Evolutionary conservation across 2,113 vertebrate genomes (phyloP).

Genomic region (Burhinus oedicnemus): DNA sequence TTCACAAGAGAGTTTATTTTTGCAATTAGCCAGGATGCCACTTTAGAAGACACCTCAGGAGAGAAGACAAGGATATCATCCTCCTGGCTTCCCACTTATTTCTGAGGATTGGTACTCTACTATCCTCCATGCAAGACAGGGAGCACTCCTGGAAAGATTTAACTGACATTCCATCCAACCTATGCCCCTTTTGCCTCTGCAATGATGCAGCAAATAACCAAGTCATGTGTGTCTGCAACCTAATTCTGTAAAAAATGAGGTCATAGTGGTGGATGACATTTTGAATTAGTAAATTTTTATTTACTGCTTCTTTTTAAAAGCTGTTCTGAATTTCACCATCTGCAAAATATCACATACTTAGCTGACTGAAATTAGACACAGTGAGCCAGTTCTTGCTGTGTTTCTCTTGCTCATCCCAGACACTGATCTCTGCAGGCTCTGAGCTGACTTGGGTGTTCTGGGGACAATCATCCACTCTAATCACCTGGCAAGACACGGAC

Average conservation of each 20-base stretch:
- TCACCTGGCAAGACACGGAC: slow-evolving; percentile 68
- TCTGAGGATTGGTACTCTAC: background rate
- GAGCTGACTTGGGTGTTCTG: slow-evolving; percentile 67
- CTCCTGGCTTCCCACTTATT: background rate
- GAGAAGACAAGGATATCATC: background rate
- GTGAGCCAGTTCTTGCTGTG: slow-evolving; percentile 78
- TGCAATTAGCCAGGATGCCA: background rate
- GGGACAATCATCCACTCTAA: slow-evolving; percentile 73
- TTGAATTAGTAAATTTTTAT: background rate
- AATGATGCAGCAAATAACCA: background rate
- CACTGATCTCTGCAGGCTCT: slow-evolving; percentile 63
- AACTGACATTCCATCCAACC: background rate
- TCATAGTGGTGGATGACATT: background rate
- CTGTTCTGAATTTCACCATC: background rate
- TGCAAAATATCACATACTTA: slow-evolving; percentile 79
- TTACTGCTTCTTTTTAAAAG: background rate
- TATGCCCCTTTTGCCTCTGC: background rate
- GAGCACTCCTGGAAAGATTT: background rate
- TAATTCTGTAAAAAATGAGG: background rate
- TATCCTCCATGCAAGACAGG: background rate
- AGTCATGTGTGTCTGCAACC: background rate
- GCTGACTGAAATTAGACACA: slow-evolving; percentile 84
- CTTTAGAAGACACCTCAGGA: background rate
- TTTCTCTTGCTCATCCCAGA: slow-evolving; percentile 53
- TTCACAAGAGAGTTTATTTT: background rate